Evolutionary conservation across 2,113 vertebrate genomes (phyloP).

Genomic region (Chaetura pelagica): DNA sequence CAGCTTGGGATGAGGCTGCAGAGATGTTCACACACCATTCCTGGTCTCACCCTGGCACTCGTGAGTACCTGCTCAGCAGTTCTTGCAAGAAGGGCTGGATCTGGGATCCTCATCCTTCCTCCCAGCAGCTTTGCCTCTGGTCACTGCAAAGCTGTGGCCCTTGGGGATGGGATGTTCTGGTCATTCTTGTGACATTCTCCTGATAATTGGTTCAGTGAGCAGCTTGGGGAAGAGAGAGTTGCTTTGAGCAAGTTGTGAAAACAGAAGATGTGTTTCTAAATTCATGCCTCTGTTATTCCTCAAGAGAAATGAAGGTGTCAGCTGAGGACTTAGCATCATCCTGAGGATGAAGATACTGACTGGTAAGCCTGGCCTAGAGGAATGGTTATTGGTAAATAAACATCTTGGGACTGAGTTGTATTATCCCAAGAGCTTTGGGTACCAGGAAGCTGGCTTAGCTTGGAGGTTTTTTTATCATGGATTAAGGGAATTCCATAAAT

Average conservation of each 20-base stretch:
- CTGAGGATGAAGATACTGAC: slow-evolving; percentile 52
- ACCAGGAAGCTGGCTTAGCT: slow-evolving; percentile 1
- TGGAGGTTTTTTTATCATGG: slow-evolving; percentile 11
- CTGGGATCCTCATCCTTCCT: neutral
- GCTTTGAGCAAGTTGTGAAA: slow-evolving; percentile 16
- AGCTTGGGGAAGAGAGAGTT: neutral
- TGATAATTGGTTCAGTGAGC: neutral
- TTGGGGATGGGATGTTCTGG: neutral
- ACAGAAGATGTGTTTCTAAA: slow-evolving; percentile 27
- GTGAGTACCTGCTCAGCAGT: neutral
- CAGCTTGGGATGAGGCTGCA: accelerated
- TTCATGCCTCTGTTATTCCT: slow-evolving; percentile 38
- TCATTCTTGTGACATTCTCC: neutral
- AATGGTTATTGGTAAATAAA: slow-evolving; percentile 44
- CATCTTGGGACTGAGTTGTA: slow-evolving; percentile 27
- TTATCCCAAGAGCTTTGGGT: slow-evolving; percentile 10
- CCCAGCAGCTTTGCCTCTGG: neutral
- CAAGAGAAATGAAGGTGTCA: slow-evolving; percentile 21
- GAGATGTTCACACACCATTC: accelerated
- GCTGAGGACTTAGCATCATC: slow-evolving; percentile 32
- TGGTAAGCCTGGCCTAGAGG: slow-evolving; percentile 49
- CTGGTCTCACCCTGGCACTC: neutral
- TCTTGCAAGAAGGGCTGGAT: neutral
- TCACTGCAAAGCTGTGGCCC: neutral
- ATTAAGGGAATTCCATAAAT: slow-evolving; percentile 11